Evolutionary conservation across 2,113 vertebrate species (phyloP).

Genomic region (Menura novaehollandiae): DNA sequence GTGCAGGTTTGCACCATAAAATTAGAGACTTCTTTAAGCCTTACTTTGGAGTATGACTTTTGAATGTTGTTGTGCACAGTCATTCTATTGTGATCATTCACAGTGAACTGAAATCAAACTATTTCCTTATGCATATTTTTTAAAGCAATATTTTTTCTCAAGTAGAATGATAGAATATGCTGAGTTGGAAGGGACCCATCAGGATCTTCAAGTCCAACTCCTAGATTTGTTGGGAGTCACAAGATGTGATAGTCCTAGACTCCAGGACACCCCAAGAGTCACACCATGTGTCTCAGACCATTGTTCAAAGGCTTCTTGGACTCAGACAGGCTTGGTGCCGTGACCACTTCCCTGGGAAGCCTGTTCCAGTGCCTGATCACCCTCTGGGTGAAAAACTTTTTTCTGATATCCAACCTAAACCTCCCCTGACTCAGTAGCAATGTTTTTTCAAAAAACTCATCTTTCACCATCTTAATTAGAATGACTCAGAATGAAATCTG

Average conservation of each 20-base stretch:
- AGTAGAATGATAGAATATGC: neutral
- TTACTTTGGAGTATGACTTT: neutral
- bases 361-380: accelerated
- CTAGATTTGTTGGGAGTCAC: no score
- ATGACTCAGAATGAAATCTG: slow-evolving; percentile 35
- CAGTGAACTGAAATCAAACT: neutral
- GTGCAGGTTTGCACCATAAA: neutral
- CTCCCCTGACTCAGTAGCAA: neutral
- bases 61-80: neutral
- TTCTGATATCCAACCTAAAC: neutral
- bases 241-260: no score
- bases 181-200: neutral
- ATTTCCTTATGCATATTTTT: neutral
- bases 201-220: neutral
- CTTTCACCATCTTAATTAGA: neutral
- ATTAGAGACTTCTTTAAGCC: neutral
- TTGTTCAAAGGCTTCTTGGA: neutral
- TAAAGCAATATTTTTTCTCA: neutral
- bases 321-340: neutral
- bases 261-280: neutral
- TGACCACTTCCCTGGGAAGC: neutral
- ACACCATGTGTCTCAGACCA: neutral
- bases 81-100: neutral
- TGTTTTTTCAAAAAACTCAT: neutral
- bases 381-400: neutral